phyloP scores from a whole-genome alignment of 2,888 invertebrate genomes.

The Drosophila pegasa region DNA sequence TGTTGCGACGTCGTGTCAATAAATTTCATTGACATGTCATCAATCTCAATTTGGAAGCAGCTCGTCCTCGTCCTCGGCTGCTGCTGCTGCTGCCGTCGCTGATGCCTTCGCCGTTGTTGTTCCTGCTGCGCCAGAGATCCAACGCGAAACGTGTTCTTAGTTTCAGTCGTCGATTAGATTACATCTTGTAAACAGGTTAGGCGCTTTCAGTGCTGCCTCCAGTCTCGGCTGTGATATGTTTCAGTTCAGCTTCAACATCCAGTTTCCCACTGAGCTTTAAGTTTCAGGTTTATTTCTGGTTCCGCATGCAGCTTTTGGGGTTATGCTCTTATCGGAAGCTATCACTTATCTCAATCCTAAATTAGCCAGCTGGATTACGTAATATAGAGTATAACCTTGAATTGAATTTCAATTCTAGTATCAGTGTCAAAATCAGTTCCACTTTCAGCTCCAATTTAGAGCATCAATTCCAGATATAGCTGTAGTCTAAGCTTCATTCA shows the following conservation, averaged over 20 bases:
- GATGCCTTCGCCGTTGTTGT: background rate
- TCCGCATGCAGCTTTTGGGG: background rate
- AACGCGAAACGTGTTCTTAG: slow-evolving; percentile 4
- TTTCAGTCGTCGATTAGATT: slow-evolving; percentile 1
- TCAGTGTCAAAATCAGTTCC: background rate
- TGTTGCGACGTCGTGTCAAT: slow-evolving; percentile 29
- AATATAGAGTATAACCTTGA: no score
- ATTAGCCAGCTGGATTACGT: no score
- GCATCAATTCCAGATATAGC: background rate
- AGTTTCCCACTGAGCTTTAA: no score
- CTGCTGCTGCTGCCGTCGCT: no score
- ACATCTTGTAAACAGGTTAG: slow-evolving; percentile 3
- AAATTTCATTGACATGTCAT: slow-evolving; percentile 74
- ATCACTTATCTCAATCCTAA: no score
- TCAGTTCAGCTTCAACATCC: background rate
- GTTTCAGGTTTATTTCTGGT: no score
- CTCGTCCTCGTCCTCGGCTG: slow-evolving; percentile 6
- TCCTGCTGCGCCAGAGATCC: slow-evolving; percentile 7
- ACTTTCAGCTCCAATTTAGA: background rate
- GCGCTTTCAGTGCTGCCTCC: background rate
- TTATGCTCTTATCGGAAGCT: no score
- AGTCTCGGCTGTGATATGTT: background rate
- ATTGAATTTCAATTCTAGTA: background rate
- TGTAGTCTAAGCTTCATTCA: background rate
- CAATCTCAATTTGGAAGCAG: slow-evolving; percentile 70